These are phyloP conservation scores for Drosophila emarginata DNA, from an alignment of 2,888 invertebrate genomes.

Conservation along the genomic window DNA sequence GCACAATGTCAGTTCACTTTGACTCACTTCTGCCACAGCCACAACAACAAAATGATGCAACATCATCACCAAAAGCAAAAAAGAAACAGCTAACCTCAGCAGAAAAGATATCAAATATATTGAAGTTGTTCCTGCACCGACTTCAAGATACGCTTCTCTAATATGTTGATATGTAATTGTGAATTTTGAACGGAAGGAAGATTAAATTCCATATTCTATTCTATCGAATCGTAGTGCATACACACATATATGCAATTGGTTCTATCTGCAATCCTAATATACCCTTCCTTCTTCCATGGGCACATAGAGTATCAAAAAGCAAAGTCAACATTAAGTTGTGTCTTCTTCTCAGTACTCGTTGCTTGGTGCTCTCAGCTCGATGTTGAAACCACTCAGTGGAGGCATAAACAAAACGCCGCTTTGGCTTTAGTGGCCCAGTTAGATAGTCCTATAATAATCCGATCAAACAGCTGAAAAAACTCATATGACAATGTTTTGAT, in stretches of 20 bases:
- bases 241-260: too few species aligned
- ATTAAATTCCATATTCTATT: too few species aligned
- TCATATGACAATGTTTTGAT: slow-evolving; percentile 19
- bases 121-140: neutral
- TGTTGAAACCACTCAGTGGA: slow-evolving; percentile 23
- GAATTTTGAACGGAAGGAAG: too few species aligned
- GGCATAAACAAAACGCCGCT: slow-evolving; percentile 46
- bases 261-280: neutral
- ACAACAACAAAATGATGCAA: slow-evolving; percentile 54
- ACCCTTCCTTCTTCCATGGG: neutral
- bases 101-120: slow-evolving; percentile 38
- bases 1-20: slow-evolving; percentile 38
- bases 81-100: slow-evolving; percentile 56
- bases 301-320: slow-evolving; percentile 3
- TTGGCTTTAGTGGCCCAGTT: slow-evolving; percentile 52
- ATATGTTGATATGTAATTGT: too few species aligned
- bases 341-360: slow-evolving; percentile 10
- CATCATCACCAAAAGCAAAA: slow-evolving; percentile 12
- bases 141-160: neutral
- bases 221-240: too few species aligned
- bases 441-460: slow-evolving; percentile 61
- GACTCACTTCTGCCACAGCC: slow-evolving; percentile 25
- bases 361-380: slow-evolving; percentile 11
- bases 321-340: slow-evolving; percentile 25
- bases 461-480: slow-evolving; percentile 56